A percentile compares a stretch with the other conserved stretches of the same genome.
Conservation (phyloP, 2,888 invertebrate species). For the Leucophora obtusa region DNA sequence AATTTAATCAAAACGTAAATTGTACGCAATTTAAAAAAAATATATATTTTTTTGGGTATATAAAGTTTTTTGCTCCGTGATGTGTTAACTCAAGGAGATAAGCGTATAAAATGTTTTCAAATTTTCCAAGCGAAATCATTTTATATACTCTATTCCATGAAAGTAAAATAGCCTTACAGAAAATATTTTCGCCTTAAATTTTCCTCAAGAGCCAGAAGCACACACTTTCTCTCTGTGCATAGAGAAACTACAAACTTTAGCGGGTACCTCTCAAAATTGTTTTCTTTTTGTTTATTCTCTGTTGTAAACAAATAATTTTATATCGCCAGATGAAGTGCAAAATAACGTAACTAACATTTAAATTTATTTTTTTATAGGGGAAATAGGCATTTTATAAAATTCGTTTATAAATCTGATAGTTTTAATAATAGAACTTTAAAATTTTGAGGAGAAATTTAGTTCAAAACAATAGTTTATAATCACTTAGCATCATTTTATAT, state of each 20-base stretch:
- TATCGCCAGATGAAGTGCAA: too few species aligned
- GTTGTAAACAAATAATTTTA: conserved; percentile 32
- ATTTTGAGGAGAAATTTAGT: too few species aligned
- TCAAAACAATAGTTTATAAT: too few species aligned
- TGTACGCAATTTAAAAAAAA: conserved; percentile 9
- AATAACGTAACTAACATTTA: too few species aligned
- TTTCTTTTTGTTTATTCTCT: conserved; percentile 19
- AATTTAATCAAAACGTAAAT: conserved; percentile 29
- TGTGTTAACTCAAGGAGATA: conserved; percentile 53
- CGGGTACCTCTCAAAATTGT: not conserved
- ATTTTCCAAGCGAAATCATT: conserved; percentile 49
- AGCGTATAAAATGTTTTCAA: conserved; percentile 50
- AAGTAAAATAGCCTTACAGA: conserved; percentile 43
- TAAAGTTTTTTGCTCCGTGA: conserved; percentile 28
- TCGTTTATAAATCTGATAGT: too few species aligned
- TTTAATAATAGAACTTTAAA: too few species aligned
- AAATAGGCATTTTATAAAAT: too few species aligned
- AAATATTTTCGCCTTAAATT: conserved; percentile 48
- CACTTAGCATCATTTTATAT: too few species aligned
- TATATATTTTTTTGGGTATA: not conserved
- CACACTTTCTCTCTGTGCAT: not conserved
- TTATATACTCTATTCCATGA: conserved; percentile 55
- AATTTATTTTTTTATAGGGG: too few species aligned
- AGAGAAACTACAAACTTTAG: not conserved
- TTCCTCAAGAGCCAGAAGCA: conserved; percentile 4